Evolutionary conservation across 2,797 vertebrate genomes (phyloP), one percentile per base, ranked within the genome.

Genomic region (Pipistrellus kuhlii): DNA sequence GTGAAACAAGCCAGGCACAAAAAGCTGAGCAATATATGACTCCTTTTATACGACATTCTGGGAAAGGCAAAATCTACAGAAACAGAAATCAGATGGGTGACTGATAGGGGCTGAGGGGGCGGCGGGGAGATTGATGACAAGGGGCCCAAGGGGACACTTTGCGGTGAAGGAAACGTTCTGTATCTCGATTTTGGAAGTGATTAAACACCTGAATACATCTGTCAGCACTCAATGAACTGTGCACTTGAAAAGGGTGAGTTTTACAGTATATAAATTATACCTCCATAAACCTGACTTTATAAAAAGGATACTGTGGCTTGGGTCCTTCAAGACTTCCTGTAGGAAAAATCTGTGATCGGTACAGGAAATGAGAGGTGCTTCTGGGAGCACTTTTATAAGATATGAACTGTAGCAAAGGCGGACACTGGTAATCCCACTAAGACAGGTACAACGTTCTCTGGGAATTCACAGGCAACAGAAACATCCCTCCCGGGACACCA

Each of bases 1-100:
- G n/a, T 92, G 68, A 96, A 97, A 30, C 27, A 62, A 95, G 86
- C 59, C 44, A 44, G 66, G 71, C 30, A 68, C 69, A 90, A 82
- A 90, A 75, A 72, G 14, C 72, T 41, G 64, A 55, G 64, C 32
- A 77, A 91, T 53, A 51, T 71, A 80, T 57, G 68, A 73, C 55
- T 87, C 59, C 25, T 93, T 68, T 85, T 35, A 46, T 10, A 44
- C 41, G 71, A 72, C 93, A 81, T 48, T 75, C 44, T 85, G 13
- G 46, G 80, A 90, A 80, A 80, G 41, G n/a, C 76, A 92, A 91
- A 88, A 95, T 32, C 83, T 38, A 23, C 13, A 57, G 14, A 20
- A 38, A 88, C 8, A 94, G 73, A 92, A 91, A 85, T 46, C 80
- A 77, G 35, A 57, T 35, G 32, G 15, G 59, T 72, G 25, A 91